These are phyloP conservation scores for Cathartes aura DNA, from an alignment of 2,113 vertebrate genomes.

Conservation along the genomic window DNA sequence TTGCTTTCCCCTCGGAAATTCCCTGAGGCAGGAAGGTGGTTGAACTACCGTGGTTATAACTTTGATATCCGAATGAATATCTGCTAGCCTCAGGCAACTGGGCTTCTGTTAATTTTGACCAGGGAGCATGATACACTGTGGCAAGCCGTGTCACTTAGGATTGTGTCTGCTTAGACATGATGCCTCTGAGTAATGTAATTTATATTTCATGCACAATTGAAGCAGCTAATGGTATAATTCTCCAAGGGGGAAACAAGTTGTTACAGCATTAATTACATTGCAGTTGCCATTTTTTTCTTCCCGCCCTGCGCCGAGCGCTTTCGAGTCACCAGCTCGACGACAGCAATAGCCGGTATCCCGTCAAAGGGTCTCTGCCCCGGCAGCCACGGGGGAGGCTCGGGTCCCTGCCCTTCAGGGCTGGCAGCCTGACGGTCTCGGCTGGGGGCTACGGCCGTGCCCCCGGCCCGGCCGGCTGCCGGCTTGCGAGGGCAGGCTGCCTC, in stretches of 20 bases:
- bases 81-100: conserved; percentile 59
- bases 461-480: background rate
- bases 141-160: conserved; percentile 81
- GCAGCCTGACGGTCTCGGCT: background rate
- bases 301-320: background rate
- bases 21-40: background rate
- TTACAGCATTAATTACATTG: conserved; percentile 85
- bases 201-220: conserved; percentile 89
- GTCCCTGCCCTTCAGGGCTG: background rate
- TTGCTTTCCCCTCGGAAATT: conserved; percentile 6
- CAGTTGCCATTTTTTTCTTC: conserved; percentile 55
- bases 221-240: conserved; percentile 87
- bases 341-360: background rate
- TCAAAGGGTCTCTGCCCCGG: background rate
- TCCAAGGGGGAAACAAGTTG: conserved; percentile 85
- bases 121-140: conserved; percentile 70
- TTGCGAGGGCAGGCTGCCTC: background rate
- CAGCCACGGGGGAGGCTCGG: background rate
- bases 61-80: conserved; percentile 54
- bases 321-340: background rate
- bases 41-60: background rate
- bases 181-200: conserved; percentile 86
- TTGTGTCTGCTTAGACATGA: conserved; percentile 79
- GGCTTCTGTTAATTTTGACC: conserved; percentile 76
- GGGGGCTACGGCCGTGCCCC: background rate